Evolutionary conservation across 2,888 invertebrate genomes (phyloP).

Genomic region (Thyatira batis): DNA sequence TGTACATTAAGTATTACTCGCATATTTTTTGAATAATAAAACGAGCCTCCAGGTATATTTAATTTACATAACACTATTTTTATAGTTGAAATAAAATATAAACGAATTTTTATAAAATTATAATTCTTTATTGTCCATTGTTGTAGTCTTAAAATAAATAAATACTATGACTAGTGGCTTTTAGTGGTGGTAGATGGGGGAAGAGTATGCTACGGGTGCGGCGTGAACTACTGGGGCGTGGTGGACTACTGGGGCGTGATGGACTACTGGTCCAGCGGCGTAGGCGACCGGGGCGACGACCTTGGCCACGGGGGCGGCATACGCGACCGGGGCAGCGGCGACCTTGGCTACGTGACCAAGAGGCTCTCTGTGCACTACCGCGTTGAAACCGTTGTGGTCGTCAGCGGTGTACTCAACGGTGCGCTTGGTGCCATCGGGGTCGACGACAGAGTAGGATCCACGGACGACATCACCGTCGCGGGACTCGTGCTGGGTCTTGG

Average conservation of each 20-base stretch:
- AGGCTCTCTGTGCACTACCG: constrained; percentile 70
- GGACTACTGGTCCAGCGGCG: constrained; percentile 41
- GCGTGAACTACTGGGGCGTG: constrained; percentile 29
- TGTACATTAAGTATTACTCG: too few relatives aligned
- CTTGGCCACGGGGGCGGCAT: constrained; percentile 14
- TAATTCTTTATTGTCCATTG: constrained; percentile 5
- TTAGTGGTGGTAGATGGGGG: constrained; percentile 84
- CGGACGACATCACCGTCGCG: constrained; percentile 74
- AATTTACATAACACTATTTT: too few relatives aligned
- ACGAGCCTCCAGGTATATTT: too few relatives aligned
- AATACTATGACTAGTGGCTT: constrained; percentile 21
- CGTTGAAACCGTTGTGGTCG: constrained; percentile 74
- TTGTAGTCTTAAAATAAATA: constrained; percentile 16
- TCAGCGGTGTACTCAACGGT: constrained; percentile 78
- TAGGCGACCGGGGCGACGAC: constrained; percentile 35
- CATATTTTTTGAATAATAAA: too few relatives aligned
- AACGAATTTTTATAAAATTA: background rate
- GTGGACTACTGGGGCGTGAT: constrained; percentile 41
- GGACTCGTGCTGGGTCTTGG: constrained; percentile 72
- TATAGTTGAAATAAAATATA: background rate
- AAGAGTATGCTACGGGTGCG: constrained; percentile 57
- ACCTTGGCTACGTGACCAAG: constrained; percentile 54
- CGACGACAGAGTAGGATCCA: constrained; percentile 74
- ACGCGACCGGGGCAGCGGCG: constrained; percentile 33
- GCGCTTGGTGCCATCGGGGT: constrained; percentile 74